Evolutionary conservation across 2,113 vertebrate species (phyloP).

Genomic region (Rhynchopsitta pachyrhyncha): DNA sequence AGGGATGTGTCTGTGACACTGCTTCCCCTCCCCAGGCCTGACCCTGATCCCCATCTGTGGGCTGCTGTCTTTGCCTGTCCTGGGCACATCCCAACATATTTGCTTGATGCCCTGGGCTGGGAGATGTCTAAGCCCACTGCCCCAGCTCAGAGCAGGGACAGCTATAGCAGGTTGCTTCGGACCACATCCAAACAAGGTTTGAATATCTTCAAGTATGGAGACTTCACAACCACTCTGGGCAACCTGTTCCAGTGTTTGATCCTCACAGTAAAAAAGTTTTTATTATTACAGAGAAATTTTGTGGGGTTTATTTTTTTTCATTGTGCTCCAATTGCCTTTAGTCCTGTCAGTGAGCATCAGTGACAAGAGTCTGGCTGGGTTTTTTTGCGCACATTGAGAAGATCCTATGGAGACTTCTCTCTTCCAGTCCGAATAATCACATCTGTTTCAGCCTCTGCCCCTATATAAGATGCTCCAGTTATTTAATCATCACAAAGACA

Average conservation of each 20-base stretch:
- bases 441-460: background rate
- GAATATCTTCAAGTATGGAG: background rate
- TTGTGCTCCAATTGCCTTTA: background rate
- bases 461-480: accelerated
- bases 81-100: background rate
- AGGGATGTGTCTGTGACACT: background rate
- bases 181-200: background rate
- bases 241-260: background rate
- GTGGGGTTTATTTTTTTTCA: background rate
- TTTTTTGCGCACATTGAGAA: background rate
- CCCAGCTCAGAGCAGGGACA: background rate
- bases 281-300: background rate
- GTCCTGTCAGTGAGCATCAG: background rate
- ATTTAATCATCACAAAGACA: background rate
- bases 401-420: background rate
- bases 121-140: background rate
- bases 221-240: background rate
- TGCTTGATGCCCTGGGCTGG: too few species aligned
- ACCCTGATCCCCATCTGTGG: accelerated
- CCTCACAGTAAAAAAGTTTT: background rate
- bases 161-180: background rate
- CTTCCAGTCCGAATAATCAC: background rate
- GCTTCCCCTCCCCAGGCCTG: background rate
- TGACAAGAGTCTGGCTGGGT: background rate
- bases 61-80: background rate